Evolutionary conservation across 2,888 invertebrate species (phyloP).

Genomic region (Poecilus cupreus): DNA sequence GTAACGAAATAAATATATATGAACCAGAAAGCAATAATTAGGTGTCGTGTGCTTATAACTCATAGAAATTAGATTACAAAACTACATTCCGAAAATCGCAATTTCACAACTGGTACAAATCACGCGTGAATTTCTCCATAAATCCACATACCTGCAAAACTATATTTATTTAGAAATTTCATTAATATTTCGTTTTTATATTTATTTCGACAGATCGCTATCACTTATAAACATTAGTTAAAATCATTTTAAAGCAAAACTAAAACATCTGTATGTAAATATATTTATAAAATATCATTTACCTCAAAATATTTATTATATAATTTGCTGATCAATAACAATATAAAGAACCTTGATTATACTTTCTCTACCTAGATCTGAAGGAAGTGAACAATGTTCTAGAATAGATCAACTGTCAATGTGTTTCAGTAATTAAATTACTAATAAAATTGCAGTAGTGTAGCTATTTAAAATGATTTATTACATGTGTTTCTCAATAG

Average conservation of each 20-base stretch:
- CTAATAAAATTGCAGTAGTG: too few species aligned
- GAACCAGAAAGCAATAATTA: constrained; percentile 12
- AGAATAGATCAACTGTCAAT: too few species aligned
- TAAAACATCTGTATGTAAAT: neutral
- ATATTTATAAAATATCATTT: too few species aligned
- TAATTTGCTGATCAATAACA: too few species aligned
- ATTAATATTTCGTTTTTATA: neutral
- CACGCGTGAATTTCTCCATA: constrained; percentile 20
- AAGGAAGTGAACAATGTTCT: too few species aligned
- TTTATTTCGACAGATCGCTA: neutral
- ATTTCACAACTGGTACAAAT: constrained; percentile 12
- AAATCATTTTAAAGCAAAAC: too few species aligned
- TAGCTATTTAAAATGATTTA: too few species aligned
- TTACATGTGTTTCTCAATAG: too few species aligned
- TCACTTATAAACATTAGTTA: too few species aligned
- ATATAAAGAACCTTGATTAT: too few species aligned
- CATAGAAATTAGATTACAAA: neutral
- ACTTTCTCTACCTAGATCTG: neutral
- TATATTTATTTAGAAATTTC: neutral
- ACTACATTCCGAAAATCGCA: constrained; percentile 5
- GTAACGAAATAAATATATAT: neutral
- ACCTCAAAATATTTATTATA: too few species aligned
- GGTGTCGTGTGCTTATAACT: neutral
- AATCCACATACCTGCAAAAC: neutral
- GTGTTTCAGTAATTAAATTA: too few species aligned